Conservation (phyloP, 2,113 vertebrate species). For the Aldabrachelys gigantea region DNA sequence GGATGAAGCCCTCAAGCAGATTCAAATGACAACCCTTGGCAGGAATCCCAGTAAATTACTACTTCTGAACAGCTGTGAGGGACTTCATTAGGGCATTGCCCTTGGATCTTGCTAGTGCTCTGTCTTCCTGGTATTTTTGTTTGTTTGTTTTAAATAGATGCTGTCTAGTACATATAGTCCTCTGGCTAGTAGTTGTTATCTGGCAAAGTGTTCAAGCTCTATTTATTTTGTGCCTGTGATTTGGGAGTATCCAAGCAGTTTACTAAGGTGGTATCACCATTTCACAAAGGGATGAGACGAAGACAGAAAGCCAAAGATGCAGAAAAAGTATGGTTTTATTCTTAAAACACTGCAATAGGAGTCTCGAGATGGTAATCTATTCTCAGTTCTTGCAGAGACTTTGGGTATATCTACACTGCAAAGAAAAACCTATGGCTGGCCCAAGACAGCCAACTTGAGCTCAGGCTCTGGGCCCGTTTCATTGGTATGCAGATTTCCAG, state of each 20-base stretch:
- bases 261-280: accelerated
- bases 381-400: background rate
- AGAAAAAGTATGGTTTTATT: background rate
- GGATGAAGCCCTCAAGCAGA: background rate
- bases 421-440: background rate
- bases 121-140: background rate
- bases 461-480: background rate
- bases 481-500: background rate
- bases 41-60: background rate
- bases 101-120: background rate
- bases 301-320: background rate
- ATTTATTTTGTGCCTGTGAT: background rate
- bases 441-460: background rate
- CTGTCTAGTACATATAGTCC: accelerated
- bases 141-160: background rate
- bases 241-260: background rate
- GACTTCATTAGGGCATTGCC: background rate
- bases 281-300: background rate
- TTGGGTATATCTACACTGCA: background rate
- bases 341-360: background rate
- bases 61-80: background rate
- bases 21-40: accelerated
- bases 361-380: background rate
- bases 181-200: background rate
- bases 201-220: background rate